These are phyloP conservation scores for Panthera tigris DNA, from an alignment of 2,113 vertebrate species.

Conservation along the genomic window DNA sequence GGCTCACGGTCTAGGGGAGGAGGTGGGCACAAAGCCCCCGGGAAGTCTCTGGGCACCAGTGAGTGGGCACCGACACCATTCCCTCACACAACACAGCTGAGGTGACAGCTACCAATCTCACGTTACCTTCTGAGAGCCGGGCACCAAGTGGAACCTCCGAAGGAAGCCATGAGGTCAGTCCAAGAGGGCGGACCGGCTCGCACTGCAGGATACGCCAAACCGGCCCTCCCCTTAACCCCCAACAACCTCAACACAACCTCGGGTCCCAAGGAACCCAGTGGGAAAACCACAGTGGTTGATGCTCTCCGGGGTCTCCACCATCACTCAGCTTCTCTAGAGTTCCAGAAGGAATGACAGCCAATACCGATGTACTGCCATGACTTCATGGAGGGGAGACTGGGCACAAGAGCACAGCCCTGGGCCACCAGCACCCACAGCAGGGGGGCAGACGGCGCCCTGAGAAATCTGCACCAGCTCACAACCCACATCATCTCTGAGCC, in stretches of 20 bases:
- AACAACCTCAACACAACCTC: too few relatives aligned
- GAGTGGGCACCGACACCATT: too few relatives aligned
- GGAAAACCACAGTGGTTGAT: not conserved
- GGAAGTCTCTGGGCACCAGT: too few relatives aligned
- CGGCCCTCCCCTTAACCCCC: not conserved
- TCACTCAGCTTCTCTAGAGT: not conserved
- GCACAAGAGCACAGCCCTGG: not conserved
- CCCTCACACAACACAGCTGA: too few relatives aligned
- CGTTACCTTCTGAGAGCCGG: not conserved
- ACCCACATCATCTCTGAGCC: not conserved
- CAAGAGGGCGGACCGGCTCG: not conserved
- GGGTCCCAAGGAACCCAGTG: not conserved
- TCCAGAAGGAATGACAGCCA: not conserved
- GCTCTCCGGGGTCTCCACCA: rapidly evolving
- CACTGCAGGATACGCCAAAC: rapidly evolving
- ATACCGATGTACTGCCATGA: not conserved
- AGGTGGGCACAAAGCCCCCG: rapidly evolving
- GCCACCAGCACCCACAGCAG: not conserved
- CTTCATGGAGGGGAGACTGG: not conserved
- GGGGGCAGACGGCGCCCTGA: not conserved
- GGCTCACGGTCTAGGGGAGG: not conserved
- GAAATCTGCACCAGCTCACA: not conserved
- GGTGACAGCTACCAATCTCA: not conserved
- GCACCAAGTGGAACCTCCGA: rapidly evolving
- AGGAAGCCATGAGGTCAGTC: not conserved